Conservation (phyloP, 1,140 invertebrate genomes). For the Tribolium castaneum region DNA sequence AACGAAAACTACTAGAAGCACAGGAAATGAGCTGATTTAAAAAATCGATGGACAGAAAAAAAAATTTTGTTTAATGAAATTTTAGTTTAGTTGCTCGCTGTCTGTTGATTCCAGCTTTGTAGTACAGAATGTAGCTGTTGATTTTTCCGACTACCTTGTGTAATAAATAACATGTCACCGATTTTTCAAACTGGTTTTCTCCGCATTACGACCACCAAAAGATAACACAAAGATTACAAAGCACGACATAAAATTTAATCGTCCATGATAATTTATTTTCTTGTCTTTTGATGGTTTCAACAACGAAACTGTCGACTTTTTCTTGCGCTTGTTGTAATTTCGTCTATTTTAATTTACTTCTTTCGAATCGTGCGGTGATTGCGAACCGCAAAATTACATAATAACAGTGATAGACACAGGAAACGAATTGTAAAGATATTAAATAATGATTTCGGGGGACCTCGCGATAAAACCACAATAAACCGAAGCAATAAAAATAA, state of each 20-base stretch:
- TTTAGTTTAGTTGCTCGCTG: no score
- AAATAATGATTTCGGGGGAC: neutral
- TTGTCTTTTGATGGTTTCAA: neutral
- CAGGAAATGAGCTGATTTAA: no score
- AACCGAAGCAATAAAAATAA: slow-evolving; percentile 33
- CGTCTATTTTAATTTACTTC: neutral
- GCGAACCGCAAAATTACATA: neutral
- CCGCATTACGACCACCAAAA: neutral
- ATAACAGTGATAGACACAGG: neutral
- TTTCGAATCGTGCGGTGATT: neutral
- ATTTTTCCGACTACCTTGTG: neutral
- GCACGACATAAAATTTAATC: neutral
- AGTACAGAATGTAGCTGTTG: neutral
- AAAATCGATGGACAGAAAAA: no score
- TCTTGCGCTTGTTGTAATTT: neutral
- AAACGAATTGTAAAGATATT: neutral
- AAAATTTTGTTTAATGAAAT: no score
- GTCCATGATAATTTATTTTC: neutral
- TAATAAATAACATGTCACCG: neutral
- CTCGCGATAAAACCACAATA: slow-evolving; percentile 9
- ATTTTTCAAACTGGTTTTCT: neutral
- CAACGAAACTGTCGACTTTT: neutral
- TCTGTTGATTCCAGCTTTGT: no score
- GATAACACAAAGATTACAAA: neutral
- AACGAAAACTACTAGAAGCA: no score